Conservation (phyloP, 37 sponge, comb jelly and placozoan species). For the Corticium candelabrum region DNA sequence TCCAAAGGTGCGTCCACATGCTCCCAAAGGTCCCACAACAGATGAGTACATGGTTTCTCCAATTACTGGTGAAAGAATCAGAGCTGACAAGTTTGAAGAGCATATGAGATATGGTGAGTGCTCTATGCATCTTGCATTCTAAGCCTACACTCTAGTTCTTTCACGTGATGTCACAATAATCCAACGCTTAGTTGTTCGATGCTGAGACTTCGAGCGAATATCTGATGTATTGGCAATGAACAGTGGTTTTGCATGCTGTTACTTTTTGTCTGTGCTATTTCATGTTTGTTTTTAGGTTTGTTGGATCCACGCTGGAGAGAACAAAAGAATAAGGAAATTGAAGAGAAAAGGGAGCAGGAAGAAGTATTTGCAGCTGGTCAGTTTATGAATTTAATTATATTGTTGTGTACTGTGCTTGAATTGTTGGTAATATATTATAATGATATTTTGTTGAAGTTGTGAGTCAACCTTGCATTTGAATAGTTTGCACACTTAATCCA, state of each 20-base stretch:
- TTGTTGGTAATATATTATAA: no score
- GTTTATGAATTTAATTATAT: no score
- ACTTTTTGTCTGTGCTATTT: neutral
- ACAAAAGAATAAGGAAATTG: constrained; percentile 34
- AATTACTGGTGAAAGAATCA: constrained; percentile 87
- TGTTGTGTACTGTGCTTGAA: no score
- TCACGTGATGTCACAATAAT: neutral
- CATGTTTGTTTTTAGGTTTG: constrained; percentile 29
- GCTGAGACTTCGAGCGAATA: neutral
- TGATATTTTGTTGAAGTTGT: no score
- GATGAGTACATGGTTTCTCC: constrained; percentile 80
- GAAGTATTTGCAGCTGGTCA: constrained; percentile 68
- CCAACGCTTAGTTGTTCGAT: neutral
- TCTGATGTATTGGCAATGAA: no score
- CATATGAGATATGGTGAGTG: constrained; percentile 83
- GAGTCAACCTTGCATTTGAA: no score
- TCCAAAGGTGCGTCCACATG: neutral
- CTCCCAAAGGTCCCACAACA: neutral
- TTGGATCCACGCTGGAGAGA: constrained; percentile 85
- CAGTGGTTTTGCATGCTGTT: no score
- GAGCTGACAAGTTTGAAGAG: constrained; percentile 67
- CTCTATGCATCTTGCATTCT: neutral
- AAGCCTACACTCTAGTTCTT: no score
- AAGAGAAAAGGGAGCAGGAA: constrained; percentile 66
- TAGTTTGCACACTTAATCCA: neutral